A percentile compares a stretch with the other conserved stretches of the same genome.
phyloP scores from a whole-genome alignment of 2,797 vertebrate genomes.

The Notoglanidium macrostoma region DNA sequence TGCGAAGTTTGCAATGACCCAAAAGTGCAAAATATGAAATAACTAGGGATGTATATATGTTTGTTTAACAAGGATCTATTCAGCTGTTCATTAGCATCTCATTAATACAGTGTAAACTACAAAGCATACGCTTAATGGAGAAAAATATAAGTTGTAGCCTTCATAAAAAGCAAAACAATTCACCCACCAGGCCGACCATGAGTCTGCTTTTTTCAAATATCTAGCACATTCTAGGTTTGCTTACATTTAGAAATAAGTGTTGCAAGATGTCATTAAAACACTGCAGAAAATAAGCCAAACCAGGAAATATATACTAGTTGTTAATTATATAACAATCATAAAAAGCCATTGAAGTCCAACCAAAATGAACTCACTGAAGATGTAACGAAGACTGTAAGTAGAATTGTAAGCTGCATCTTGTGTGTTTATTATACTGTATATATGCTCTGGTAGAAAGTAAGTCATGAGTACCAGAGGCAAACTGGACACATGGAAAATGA shows the following conservation, averaged over 20 bases:
- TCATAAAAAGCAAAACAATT: constrained; percentile 1
- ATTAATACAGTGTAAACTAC: neutral
- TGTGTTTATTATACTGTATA: constrained; percentile 18
- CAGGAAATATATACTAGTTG: constrained; percentile 61
- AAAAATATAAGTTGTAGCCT: neutral
- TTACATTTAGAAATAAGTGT: neutral
- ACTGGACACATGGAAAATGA: neutral
- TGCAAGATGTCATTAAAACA: constrained; percentile 38
- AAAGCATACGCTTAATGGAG: neutral
- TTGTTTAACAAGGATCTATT: neutral
- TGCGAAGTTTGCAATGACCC: neutral
- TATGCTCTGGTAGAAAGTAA: constrained; percentile 30
- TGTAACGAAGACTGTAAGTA: constrained; percentile 37
- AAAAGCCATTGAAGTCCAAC: constrained; percentile 47
- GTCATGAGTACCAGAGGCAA: neutral
- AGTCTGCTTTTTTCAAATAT: neutral
- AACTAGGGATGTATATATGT: neutral
- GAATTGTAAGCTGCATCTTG: constrained; percentile 2
- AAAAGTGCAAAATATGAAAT: neutral
- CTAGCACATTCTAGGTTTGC: neutral
- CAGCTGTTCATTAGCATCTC: neutral
- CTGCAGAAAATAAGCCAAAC: constrained; percentile 13
- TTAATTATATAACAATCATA: constrained; percentile 69
- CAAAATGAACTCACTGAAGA: constrained; percentile 31
- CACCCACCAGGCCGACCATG: neutral